phyloP scores from a whole-genome alignment of 1,140 invertebrate genomes.

The Orius insidiosus region DNA sequence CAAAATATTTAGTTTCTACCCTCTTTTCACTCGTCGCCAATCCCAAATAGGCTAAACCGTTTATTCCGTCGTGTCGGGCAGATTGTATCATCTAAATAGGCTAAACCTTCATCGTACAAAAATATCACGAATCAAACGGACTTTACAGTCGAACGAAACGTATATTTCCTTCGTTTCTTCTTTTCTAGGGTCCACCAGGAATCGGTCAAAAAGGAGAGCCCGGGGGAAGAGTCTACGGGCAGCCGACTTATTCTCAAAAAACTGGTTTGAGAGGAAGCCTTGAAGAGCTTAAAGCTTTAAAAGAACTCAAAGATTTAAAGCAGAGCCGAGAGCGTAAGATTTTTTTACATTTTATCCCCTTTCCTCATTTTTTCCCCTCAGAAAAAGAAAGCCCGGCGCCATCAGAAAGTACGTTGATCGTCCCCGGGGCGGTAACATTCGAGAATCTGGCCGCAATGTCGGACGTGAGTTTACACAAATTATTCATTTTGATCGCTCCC shows the following conservation, averaged over 20 bases:
- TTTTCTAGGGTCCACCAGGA: too few relatives aligned
- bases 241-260: not conserved
- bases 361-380: not conserved
- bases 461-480: constrained; percentile 32
- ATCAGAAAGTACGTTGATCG: constrained; percentile 31
- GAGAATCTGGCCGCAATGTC: constrained; percentile 63
- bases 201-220: too few relatives aligned
- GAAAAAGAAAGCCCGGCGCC: not conserved
- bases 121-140: too few relatives aligned
- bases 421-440: constrained; percentile 62
- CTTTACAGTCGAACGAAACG: constrained; percentile 34
- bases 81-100: too few relatives aligned
- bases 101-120: too few relatives aligned
- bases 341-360: not conserved
- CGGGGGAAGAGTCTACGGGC: constrained; percentile 24
- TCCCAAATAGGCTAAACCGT: too few relatives aligned
- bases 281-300: constrained; percentile 56
- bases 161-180: too few relatives aligned
- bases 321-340: constrained; percentile 23
- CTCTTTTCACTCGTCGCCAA: too few relatives aligned
- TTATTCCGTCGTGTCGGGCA: too few relatives aligned
- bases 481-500: not conserved
- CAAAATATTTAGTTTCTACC: too few relatives aligned
- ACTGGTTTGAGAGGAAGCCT: constrained; percentile 30
- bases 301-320: constrained; percentile 55